A percentile compares a stretch with the other conserved stretches of the same genome.
These are phyloP conservation scores for Drosophila infuscata DNA, from an alignment of 2,888 invertebrate species.

Conservation along the genomic window DNA sequence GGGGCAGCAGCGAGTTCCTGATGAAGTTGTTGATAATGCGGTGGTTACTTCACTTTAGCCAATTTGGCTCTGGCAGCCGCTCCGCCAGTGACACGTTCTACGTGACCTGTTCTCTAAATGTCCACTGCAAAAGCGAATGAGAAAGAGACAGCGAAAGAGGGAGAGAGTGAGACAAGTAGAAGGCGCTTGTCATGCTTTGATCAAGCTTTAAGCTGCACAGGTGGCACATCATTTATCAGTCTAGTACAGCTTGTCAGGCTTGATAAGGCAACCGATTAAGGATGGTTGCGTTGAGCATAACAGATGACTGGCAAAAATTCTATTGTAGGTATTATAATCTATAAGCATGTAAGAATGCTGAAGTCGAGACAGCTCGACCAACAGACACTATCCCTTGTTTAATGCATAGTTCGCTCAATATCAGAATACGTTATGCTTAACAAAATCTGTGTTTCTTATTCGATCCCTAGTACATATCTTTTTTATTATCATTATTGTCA, in stretches of 20 bases:
- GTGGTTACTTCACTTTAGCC: conserved; percentile 74
- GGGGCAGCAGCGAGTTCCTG: conserved; percentile 43
- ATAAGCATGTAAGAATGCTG: not conserved
- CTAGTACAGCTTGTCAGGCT: conserved; percentile 38
- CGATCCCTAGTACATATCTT: too few species aligned
- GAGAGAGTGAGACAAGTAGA: not conserved
- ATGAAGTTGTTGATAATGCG: conserved; percentile 76
- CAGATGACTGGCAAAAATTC: conserved; percentile 1
- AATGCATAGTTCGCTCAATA: not conserved
- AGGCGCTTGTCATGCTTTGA: conserved; percentile 35
- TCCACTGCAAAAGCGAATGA: conserved; percentile 29
- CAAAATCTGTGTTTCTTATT: not conserved
- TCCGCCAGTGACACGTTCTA: conserved; percentile 76
- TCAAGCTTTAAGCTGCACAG: conserved; percentile 56
- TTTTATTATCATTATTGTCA: too few species aligned
- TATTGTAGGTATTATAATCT: conserved; percentile 2
- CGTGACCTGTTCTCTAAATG: conserved; percentile 73
- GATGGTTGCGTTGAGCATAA: conserved; percentile 11
- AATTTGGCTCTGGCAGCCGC: conserved; percentile 76
- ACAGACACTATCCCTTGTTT: not conserved
- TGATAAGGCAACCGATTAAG: conserved; percentile 11
- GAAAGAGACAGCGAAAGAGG: not conserved
- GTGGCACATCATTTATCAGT: conserved; percentile 60
- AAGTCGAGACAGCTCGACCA: not conserved
- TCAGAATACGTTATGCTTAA: not conserved